Evolutionary conservation across 2,113 vertebrate species (phyloP).

Genomic region (Blennius ocellaris): DNA sequence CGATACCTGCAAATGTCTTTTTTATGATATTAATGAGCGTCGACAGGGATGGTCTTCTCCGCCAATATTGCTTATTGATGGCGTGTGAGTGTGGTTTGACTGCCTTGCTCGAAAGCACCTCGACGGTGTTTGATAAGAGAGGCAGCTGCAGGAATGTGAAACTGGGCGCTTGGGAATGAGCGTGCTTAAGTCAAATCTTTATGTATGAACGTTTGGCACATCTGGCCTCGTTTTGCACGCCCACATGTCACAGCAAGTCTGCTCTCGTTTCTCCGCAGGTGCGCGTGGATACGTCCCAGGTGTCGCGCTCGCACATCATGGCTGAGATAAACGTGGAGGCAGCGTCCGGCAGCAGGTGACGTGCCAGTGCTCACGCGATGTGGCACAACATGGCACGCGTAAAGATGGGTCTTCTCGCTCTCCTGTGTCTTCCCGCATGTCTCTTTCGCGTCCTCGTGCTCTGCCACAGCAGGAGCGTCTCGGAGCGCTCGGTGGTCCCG

Average conservation of each 20-base stretch:
- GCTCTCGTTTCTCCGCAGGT: constrained; percentile 63
- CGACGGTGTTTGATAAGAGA: neutral
- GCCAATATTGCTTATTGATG: neutral
- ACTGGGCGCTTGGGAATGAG: constrained; percentile 53
- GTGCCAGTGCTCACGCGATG: constrained; percentile 74
- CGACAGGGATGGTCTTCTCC: neutral
- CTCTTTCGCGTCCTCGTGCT: constrained; percentile 66
- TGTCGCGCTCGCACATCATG: constrained; percentile 53
- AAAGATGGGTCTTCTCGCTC: constrained; percentile 87
- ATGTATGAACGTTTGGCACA: constrained; percentile 23
- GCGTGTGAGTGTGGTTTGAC: constrained; percentile 9
- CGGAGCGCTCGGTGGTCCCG: constrained; percentile 80
- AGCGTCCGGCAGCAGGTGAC: constrained; percentile 63
- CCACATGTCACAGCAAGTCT: constrained; percentile 23
- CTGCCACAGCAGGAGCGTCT: constrained; percentile 70
- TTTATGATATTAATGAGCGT: neutral
- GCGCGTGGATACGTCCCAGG: constrained; percentile 56
- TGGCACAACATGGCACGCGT: constrained; percentile 81
- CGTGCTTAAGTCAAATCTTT: constrained; percentile 52
- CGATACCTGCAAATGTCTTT: neutral
- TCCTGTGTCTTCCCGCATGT: constrained; percentile 84
- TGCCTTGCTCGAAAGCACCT: constrained; percentile 59
- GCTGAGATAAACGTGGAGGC: constrained; percentile 69
- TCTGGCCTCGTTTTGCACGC: constrained; percentile 25
- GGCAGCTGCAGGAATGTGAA: constrained; percentile 35